Evolutionary conservation across 2,113 vertebrate species (phyloP), one percentile per base, ranked within the genome.

Genomic region (Candoia aspera): DNA sequence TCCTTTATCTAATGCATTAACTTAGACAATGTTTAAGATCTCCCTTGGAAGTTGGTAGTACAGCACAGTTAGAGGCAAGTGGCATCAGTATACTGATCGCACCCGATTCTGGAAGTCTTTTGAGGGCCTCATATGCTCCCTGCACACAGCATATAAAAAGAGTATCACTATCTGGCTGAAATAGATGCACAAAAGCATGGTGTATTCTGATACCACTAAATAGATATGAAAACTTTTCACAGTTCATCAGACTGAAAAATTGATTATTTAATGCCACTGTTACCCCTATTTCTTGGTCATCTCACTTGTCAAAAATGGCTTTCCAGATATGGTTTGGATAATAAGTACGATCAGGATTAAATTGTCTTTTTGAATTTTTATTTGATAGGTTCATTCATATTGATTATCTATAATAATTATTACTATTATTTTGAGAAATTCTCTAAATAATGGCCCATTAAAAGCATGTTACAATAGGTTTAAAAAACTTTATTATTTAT

Each of bases 381-480:
- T 87, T 26, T 10, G 46, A 92, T 1, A 55, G 29, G 19, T 1
- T 2, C 2, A 2, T 90, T 84, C n/a, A 54, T 87, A 46, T 13
- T 84, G 88, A 91, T 93, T 90, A 12, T 85, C 46, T 6, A 86
- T 55, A 86, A 55, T 86, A 55, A 42, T 42, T 42, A 42, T 42
- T 42, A 42, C 3, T 42, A 33, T 86, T 29, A 79, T 42, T 79
- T 79, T 79, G 73, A 21, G 33, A 17, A 19, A 37, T 79, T 79
- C 2, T 37, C 5, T 79, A 79, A 79, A 42, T 79, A 79, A 79
- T 79, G 21, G 1, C 17, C 6, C 33, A 79, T 42, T 79, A 79
- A 37, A 79, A 79, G 17, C 17, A 4, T 8, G 10, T 2, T 19
- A n/a, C 73, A 2, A 86, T 23, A 91, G 91, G 86, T 90, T 37